Base-by-base conservation (phyloP, 2,888 invertebrate species). In the Linnaemya tessellans region DNA sequence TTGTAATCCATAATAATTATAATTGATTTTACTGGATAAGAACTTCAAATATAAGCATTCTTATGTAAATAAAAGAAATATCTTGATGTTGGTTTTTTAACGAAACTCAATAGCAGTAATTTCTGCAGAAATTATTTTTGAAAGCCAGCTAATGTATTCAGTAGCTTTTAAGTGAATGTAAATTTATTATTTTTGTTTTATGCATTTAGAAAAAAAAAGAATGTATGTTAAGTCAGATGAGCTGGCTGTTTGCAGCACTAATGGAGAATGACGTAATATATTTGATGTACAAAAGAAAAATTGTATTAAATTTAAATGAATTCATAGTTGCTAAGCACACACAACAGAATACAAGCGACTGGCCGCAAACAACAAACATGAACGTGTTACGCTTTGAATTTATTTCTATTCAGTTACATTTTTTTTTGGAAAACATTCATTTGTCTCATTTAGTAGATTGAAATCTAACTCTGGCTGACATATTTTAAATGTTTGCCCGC, bases 201-300 rank as follows among this genome's bases (percentile, higher is more conserved):
- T n/a, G n/a, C 15, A 13, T 43, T 15, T 64, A 15, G n/a, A n/a
- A 43, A 64, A 20, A 41, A 3, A 22, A n/a, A 9, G 15, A 49
- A 20, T 4, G 8, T 51, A 0, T 22, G 25, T 10, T 35, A 46
- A 77, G 77, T 67, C 67, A 77, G 56, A 67, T 67, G 67, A 67
- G 65, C 20, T 77, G n/a, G 30, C 30, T 30, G 67, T 54, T 43
- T 62, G 62, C 41, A 35, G 54, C 65, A 58, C 43, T 18, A 67
- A 49, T 56, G 58, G 20, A 56, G n/a, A 77, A 20, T 77, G 77
- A 67, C 54, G 75, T 54, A 75, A 75, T 46, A 46, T 46, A 43
- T 10, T 67, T 46, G 41, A 58, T 0, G 30, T 77, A 67, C 58
- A 62, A 62, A 54, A 70, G 60, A 43, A 25, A 60, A 3, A 30